Conservation (phyloP, 1,140 invertebrate genomes). For the Habropoda laboriosa region DNA sequence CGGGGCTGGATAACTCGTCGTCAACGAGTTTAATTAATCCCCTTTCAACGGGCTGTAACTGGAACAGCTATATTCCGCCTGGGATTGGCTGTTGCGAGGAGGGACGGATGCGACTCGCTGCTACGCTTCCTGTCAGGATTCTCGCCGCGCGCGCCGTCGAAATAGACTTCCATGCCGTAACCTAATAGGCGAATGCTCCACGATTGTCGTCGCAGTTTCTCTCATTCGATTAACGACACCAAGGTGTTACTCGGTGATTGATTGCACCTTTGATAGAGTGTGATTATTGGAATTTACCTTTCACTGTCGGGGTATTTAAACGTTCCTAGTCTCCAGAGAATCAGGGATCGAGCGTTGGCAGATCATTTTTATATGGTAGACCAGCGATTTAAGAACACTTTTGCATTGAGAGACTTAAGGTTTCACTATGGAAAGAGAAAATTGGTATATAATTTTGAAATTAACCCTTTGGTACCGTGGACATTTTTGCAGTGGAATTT, state of each 20-base stretch:
- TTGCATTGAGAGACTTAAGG: too few relatives aligned
- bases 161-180: neutral
- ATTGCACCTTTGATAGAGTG: neutral
- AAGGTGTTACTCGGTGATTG: neutral
- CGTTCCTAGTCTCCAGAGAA: too few relatives aligned
- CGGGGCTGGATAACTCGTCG: neutral
- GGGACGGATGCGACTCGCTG: conserved; percentile 28
- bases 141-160: neutral
- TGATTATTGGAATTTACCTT: conserved; percentile 3
- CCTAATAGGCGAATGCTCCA: neutral
- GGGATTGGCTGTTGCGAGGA: conserved; percentile 4
- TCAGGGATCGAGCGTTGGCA: too few relatives aligned
- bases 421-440: too few relatives aligned
- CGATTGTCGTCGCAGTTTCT: neutral
- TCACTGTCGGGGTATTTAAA: too few relatives aligned
- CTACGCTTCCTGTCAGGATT: conserved; percentile 33
- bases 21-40: conserved; percentile 44
- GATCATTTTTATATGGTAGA: too few relatives aligned
- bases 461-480: too few relatives aligned
- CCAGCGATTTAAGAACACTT: too few relatives aligned
- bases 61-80: conserved; percentile 12
- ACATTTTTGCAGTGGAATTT: too few relatives aligned
- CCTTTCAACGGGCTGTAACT: neutral
- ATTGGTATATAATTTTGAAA: too few relatives aligned
- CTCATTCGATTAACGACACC: conserved; percentile 23